Conservation (phyloP, 2,888 invertebrate genomes). For the Lasioglossum pauxillum region DNA sequence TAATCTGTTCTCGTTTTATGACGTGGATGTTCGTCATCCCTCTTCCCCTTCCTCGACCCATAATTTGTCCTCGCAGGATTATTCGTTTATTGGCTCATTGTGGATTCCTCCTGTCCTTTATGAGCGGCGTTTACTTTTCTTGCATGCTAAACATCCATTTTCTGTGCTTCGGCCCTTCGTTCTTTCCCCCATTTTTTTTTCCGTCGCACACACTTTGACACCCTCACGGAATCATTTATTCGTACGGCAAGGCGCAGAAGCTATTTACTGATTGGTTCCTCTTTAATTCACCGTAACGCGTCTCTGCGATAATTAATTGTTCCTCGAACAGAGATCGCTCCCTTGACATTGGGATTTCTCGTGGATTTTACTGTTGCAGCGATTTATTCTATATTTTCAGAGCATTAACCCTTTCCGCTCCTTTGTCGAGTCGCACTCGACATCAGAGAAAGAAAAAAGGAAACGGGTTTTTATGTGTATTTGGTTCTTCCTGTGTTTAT, state of each 20-base stretch:
- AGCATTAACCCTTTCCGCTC: no score
- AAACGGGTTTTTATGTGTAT: no score
- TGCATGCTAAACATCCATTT: conserved; percentile 71
- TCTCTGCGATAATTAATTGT: background rate
- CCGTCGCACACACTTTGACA: conserved; percentile 2
- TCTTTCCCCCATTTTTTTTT: background rate
- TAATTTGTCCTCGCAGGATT: conserved; percentile 65
- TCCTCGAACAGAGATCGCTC: background rate
- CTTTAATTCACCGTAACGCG: background rate
- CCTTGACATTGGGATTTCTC: background rate
- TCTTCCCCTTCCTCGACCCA: conserved; percentile 33
- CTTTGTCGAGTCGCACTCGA: no score
- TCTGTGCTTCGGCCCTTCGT: conserved; percentile 36
- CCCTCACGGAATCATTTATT: conserved; percentile 6
- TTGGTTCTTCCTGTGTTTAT: no score
- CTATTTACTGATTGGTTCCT: conserved; percentile 2
- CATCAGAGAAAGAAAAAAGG: no score
- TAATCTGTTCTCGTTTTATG: conserved; percentile 29
- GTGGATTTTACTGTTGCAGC: background rate
- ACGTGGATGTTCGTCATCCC: conserved; percentile 23
- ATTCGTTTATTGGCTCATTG: conserved; percentile 80
- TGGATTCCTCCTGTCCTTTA: conserved; percentile 78
- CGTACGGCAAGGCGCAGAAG: background rate
- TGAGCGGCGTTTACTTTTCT: conserved; percentile 70
- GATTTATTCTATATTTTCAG: background rate